These are phyloP conservation scores for Pristionchus entomophagus DNA, from an alignment of 2,888 invertebrate species.

Conservation along the genomic window DNA sequence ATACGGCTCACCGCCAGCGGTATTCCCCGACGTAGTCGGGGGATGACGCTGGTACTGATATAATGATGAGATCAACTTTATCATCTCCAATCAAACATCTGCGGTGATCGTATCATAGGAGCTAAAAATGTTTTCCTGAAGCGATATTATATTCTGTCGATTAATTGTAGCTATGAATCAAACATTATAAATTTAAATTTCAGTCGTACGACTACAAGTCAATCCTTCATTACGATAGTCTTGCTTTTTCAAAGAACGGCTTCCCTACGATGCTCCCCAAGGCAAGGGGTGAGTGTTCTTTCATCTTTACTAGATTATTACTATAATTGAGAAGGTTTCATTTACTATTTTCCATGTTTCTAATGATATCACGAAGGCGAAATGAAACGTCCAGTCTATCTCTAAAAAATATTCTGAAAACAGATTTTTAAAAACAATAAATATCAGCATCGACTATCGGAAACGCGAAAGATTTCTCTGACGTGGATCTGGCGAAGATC, in stretches of 20 bases:
- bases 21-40: too few species aligned
- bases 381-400: background rate
- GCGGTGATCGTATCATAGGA: too few species aligned
- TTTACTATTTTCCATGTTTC: background rate
- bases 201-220: conserved; percentile 75
- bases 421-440: background rate
- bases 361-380: background rate
- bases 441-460: conserved; percentile 66
- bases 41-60: too few species aligned
- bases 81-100: too few species aligned
- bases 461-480: conserved; percentile 74
- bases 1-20: too few species aligned
- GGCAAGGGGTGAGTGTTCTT: conserved; percentile 62
- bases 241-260: conserved; percentile 76
- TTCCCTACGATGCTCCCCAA: conserved; percentile 75
- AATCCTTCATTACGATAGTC: conserved; percentile 76
- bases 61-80: too few species aligned
- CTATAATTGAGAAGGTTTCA: background rate
- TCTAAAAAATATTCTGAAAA: background rate
- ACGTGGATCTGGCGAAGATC: conserved; percentile 75
- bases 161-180: too few species aligned
- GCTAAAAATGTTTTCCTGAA: too few species aligned
- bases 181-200: too few species aligned
- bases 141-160: too few species aligned
- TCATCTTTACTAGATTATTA: background rate